Base-by-base conservation (phyloP, 2,888 invertebrate genomes). In the Harpalus rubripes region DNA sequence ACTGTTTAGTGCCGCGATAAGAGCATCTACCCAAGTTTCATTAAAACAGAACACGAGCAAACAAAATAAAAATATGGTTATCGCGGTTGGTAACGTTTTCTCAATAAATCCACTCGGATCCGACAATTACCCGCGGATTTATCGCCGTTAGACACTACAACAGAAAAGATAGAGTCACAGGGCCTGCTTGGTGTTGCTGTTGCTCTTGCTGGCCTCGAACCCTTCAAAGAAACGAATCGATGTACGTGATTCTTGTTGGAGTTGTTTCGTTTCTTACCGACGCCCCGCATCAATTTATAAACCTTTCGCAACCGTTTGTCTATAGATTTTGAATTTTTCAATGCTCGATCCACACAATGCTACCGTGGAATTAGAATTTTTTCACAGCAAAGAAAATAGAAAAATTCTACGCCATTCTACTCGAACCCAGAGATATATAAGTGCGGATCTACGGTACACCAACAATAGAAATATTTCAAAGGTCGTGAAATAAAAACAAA, bases 61-160 rank as follows among this genome's bases (percentile, higher is more conserved):
- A 79, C 78, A 58, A 41, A 74, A 74, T 74, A 74, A 78, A 59
- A 78, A 32, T 58, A 26, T 59, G 15, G 78, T 78, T 78, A 78
- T 59, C 78, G 78, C 16, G 7, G 26, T 32, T 61, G 58, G 58
- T 79, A 59, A 79, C 59, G 61, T 61, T 79, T 61, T 79, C 59
- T 41, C 58, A 59, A 79, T 79, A 79, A 79, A 79, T 79, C 79
- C 61, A 61, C 59, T 79, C 59, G n/a, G 79, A 79, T 79, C 79
- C 61, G 79, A 79, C 79, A 79, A 79, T 79, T 79, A 79, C 79
- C 39, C 59, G 56, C 59, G 79, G 59, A 44, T 79, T 79, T 61
- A 41, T 79, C 59, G 59, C 61, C 58, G 79, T 79, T 79, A 79
- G 79, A 79, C 44, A 44, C 72, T 44, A 74, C 72, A 74, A 74